Evolutionary conservation across 2,888 invertebrate genomes (phyloP).

Genomic region (Camptogramma bilineatum): DNA sequence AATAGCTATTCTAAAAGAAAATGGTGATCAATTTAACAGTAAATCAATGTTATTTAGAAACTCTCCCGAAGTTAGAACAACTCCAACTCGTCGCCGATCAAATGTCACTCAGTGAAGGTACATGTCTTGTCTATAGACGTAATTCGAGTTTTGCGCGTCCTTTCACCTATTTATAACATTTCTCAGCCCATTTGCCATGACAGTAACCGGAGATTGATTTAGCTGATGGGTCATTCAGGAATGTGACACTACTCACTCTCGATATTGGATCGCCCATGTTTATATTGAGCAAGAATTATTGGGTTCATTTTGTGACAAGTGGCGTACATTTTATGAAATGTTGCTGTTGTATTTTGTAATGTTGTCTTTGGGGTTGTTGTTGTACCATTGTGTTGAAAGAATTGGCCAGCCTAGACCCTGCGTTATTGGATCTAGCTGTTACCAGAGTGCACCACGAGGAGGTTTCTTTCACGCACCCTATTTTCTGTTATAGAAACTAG

Average conservation of each 20-base stretch:
- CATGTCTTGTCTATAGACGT: background rate
- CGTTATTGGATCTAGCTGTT: too few relatives aligned
- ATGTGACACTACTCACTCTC: conserved; percentile 44
- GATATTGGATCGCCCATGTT: conserved; percentile 37
- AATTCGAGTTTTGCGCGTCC: conserved; percentile 59
- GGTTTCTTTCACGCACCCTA: too few relatives aligned
- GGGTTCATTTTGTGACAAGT: conserved; percentile 23
- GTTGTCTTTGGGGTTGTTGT: too few relatives aligned
- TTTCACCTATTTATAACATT: conserved; percentile 72
- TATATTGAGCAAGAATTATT: conserved; percentile 24
- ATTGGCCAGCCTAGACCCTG: too few relatives aligned
- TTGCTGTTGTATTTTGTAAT: background rate
- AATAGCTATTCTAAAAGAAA: background rate
- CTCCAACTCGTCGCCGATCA: conserved; percentile 1
- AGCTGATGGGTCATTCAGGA: conserved; percentile 57
- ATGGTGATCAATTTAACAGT: background rate
- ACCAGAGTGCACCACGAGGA: too few relatives aligned
- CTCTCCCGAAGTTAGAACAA: background rate
- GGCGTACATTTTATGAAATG: background rate
- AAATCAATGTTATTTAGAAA: background rate
- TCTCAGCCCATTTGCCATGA: conserved; percentile 66
- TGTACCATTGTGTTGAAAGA: too few relatives aligned
- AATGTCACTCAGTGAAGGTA: conserved; percentile 4
- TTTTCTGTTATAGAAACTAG: too few relatives aligned
- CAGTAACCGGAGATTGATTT: conserved; percentile 67